These are phyloP conservation scores for Caradrina kadenii DNA, from an alignment of 2,888 invertebrate species.

Conservation along the genomic window DNA sequence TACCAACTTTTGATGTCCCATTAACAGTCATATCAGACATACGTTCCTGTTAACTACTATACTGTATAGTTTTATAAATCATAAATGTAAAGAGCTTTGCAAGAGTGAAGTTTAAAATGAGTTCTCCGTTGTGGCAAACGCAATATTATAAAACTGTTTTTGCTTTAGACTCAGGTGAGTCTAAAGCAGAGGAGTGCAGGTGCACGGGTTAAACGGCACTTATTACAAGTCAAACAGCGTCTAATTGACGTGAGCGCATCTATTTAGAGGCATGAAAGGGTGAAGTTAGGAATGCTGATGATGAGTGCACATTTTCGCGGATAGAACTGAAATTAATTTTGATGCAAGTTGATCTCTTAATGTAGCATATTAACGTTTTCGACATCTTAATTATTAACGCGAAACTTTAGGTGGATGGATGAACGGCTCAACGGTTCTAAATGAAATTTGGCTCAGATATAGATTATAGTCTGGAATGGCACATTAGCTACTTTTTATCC, in stretches of 20 bases:
- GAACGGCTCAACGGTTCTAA: too few species aligned
- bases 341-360: not conserved
- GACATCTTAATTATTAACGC: too few species aligned
- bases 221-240: conserved; percentile 8
- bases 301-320: not conserved
- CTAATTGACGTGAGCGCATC: conserved; percentile 10
- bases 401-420: too few species aligned
- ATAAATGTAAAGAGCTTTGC: not conserved
- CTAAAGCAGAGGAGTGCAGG: too few species aligned
- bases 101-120: conserved; percentile 28
- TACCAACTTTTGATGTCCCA: not conserved
- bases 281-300: not conserved
- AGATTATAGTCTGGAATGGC: too few species aligned
- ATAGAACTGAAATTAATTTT: not conserved
- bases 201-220: not conserved
- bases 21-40: not conserved
- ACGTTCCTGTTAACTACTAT: not conserved
- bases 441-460: too few species aligned
- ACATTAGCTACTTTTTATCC: too few species aligned
- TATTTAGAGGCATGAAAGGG: conserved; percentile 3
- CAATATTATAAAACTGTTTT: conserved; percentile 6
- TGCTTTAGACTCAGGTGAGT: not conserved
- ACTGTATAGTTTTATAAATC: not conserved
- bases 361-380: not conserved
- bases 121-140: conserved; percentile 10